phyloP scores from a whole-genome alignment of 2,888 invertebrate species.

The Tenthredo scrophulariae region DNA sequence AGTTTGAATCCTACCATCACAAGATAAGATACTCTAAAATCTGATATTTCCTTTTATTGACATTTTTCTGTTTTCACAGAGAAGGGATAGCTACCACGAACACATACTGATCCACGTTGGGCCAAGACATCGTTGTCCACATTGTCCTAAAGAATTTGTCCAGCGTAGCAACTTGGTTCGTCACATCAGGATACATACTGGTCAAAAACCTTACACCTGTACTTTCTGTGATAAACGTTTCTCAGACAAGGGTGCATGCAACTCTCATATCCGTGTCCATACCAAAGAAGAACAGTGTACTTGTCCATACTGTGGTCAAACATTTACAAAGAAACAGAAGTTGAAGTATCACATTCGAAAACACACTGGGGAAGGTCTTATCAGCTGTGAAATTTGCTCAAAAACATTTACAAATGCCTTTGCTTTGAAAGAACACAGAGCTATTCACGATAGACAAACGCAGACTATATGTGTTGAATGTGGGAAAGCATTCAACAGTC shows the following conservation, averaged over 20 bases:
- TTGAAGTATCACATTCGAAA: constrained; percentile 81
- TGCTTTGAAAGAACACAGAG: constrained; percentile 80
- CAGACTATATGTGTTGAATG: constrained; percentile 79
- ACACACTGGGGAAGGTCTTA: constrained; percentile 81
- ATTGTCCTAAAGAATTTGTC: constrained; percentile 82
- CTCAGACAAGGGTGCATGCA: constrained; percentile 82
- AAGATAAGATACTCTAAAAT: neutral
- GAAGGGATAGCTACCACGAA: constrained; percentile 81
- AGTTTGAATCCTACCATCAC: neutral
- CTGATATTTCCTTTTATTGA: constrained; percentile 11
- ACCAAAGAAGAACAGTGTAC: constrained; percentile 78
- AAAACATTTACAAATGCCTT: constrained; percentile 81
- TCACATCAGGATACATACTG: constrained; percentile 81
- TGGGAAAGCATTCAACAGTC: constrained; percentile 79
- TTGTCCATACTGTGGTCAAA: constrained; percentile 81
- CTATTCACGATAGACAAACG: constrained; percentile 77
- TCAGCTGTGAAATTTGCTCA: constrained; percentile 79
- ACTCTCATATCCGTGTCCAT: constrained; percentile 80
- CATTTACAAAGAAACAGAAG: constrained; percentile 81
- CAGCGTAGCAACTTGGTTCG: constrained; percentile 82
- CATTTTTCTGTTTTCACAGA: constrained; percentile 70
- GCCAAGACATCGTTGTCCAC: constrained; percentile 82
- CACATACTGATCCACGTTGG: constrained; percentile 82
- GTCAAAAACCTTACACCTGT: constrained; percentile 81
- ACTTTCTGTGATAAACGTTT: constrained; percentile 80